A percentile compares a stretch with the other conserved stretches of the same genome.
phyloP scores from a whole-genome alignment of 2,113 vertebrate species.

The Calidris pygmaea region DNA sequence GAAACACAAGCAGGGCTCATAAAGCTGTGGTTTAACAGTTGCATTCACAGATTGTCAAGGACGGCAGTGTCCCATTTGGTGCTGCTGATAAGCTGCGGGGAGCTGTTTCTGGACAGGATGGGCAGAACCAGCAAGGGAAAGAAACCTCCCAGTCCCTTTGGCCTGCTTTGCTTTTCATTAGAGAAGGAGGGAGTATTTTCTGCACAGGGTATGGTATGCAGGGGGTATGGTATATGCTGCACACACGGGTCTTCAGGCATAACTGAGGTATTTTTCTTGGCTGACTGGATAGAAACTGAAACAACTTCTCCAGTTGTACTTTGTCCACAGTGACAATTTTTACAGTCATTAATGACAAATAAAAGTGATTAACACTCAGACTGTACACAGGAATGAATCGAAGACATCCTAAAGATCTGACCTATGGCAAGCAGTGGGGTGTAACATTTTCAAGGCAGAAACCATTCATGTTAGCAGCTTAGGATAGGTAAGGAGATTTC shows the following conservation, averaged over 20 bases:
- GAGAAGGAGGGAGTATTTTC: not conserved
- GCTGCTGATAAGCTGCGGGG: not conserved
- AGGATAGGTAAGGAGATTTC: not conserved
- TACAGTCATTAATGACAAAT: not conserved
- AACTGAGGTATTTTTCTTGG: not conserved
- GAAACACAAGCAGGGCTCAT: not conserved
- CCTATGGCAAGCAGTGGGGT: not conserved
- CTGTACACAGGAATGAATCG: not conserved
- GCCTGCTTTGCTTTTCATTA: not conserved
- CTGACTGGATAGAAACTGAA: not conserved
- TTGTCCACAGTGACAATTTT: not conserved
- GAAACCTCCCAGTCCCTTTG: not conserved
- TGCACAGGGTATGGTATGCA: not conserved
- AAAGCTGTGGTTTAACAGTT: not conserved
- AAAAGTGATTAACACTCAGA: not conserved
- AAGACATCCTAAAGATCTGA: not conserved
- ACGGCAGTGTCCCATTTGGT: not conserved
- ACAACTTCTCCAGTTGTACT: not conserved
- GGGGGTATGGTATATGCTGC: not conserved
- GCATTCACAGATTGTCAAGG: not conserved
- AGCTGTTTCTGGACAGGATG: not conserved
- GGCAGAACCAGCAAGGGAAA: not conserved
- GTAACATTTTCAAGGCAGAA: not conserved
- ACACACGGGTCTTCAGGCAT: not conserved
- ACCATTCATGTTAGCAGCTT: not conserved